Evolutionary conservation across 2,113 vertebrate genomes (phyloP).

Genomic region (Oncorhynchus kisutch): DNA sequence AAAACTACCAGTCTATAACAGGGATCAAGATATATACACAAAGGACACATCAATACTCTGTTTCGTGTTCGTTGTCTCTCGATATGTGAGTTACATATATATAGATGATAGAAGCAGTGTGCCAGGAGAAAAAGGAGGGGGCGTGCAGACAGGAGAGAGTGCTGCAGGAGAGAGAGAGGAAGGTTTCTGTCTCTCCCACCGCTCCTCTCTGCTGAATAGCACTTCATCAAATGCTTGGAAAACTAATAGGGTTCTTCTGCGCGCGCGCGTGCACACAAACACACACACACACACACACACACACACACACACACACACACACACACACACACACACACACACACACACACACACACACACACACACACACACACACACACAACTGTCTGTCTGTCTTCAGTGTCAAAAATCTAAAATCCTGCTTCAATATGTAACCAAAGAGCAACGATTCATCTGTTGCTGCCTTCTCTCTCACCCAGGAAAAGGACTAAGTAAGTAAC

Average conservation of each 20-base stretch:
- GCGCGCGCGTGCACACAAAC: no score
- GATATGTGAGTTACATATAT: background rate
- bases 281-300: background rate
- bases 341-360: background rate
- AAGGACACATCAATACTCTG: background rate
- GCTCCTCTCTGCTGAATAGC: background rate
- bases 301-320: background rate
- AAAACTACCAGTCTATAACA: no score
- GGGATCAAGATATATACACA: no score
- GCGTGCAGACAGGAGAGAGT: background rate
- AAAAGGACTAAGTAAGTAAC: no score
- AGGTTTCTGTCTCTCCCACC: background rate
- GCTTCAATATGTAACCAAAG: no score
- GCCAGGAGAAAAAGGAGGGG: background rate
- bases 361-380: background rate
- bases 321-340: background rate
- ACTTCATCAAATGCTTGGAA: background rate
- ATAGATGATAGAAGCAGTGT: background rate
- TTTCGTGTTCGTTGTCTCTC: slow-evolving; percentile 17
- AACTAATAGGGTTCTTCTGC: background rate
- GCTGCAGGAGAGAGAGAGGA: background rate
- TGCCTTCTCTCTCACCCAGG: no score
- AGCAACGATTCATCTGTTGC: no score
- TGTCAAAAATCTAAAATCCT: no score
- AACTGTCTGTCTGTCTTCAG: background rate